Evolutionary conservation across 2,888 invertebrate species (phyloP), one percentile per base, ranked within the genome.

Genomic region (Trissoscelio sp.): DNA sequence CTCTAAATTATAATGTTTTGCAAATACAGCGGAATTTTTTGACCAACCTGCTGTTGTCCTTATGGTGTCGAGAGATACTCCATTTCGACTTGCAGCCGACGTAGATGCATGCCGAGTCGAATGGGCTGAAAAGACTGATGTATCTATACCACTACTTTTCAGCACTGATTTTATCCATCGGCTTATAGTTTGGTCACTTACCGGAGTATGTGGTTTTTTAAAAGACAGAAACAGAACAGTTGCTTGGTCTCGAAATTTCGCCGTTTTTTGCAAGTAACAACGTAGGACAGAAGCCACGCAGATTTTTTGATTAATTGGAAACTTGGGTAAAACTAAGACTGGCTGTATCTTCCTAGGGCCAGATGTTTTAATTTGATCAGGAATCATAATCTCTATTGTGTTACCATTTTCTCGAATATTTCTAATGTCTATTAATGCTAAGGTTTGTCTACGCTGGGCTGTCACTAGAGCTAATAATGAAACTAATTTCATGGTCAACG

Each of bases 391-490:
- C 14, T 78, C 62, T 2, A 34, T 2, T 11, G 2, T 34, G 11
- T 34, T 11, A 11, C 28, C 62, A 3, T 16, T n/a, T 2, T 39
- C 79, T 70, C 37, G 22, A 20, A 64, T 85, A 82, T 60, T 77
- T 60, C 60, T 58, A 3, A 79, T 75, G 12, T 79, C 53, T 44
- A 84, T 83, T 6, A 64, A 34, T 24, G 79, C 28, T 3, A 83
- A 69, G 4, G 83, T 83, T 37, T 79, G 74, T 11, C 82, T 69
- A 57, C 82, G 46, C 2, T 86, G 83, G 6, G 80, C 85, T 0
- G 85, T 85, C 3, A 78, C 62, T 51, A 85, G 58, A 0, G 84
- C 79, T 5, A 85, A 31, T 37, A 84, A 55, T 0, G 74, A 78
- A 4, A 57, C 78, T 20, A 85, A 42, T 62, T 86, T 85, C n/a